Percentiles rank a stretch among this genome's conserved stretches.
Conservation (phyloP, 2,113 vertebrate genomes). For the Myotis lucifugus region DNA sequence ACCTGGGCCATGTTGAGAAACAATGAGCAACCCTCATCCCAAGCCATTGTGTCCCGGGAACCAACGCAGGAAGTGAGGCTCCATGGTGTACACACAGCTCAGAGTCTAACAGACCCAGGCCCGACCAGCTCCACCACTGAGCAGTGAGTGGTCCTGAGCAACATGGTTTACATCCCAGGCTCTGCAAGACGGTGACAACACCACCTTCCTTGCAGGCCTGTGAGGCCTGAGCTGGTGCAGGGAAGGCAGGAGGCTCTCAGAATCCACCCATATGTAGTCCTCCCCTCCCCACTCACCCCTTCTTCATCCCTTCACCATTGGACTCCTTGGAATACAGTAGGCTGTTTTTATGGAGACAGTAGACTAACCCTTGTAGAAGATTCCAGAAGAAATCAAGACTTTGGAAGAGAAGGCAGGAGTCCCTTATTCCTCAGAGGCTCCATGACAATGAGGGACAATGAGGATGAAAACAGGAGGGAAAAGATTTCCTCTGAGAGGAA, state of each 20-base stretch:
- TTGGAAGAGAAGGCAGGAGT: not conserved
- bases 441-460: not conserved
- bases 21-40: not conserved
- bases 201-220: not conserved
- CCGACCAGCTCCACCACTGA: not conserved
- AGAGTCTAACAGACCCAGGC: not conserved
- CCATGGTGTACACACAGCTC: accelerated
- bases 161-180: not conserved
- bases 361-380: constrained; percentile 31
- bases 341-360: constrained; percentile 48
- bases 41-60: not conserved
- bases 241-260: not conserved
- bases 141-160: not conserved
- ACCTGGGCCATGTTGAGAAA: not conserved
- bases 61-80: not conserved
- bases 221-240: not conserved
- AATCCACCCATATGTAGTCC: not conserved
- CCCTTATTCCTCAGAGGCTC: not conserved
- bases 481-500: not conserved
- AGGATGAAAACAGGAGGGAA: not conserved
- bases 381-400: constrained; percentile 42
- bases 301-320: not conserved
- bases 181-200: not conserved
- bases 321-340: not conserved
- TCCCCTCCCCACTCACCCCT: not conserved